Base-by-base conservation (phyloP, 2,888 invertebrate species). In the Tridacna crocea region DNA sequence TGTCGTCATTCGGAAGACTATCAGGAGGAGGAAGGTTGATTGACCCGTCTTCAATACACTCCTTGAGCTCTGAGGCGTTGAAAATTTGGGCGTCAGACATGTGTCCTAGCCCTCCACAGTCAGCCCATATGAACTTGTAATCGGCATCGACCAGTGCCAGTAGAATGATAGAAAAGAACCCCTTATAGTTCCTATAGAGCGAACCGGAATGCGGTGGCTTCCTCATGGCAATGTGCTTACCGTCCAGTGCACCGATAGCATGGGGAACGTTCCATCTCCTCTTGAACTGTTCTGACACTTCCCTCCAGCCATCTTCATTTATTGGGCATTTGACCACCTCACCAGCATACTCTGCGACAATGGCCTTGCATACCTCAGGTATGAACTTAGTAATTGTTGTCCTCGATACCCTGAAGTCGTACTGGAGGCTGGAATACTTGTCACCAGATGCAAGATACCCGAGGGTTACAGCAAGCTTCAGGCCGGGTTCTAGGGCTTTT, bases 61-160 rank as follows among this genome's bases (percentile, higher is more conserved):
- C 51, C 51, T 51, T 51, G 13, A 51, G 51, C 51, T 51, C 51
- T 12, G 51, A 51, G 51, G 51, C 51, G 51, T 51, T 51, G 51
- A 17, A 51, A 51, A 51, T 13, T 51, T 51, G 51, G 51, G 51
- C 51, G 51, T 51, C 51, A 51, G 51, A 51, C 51, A 51, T 17
- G 51, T 51, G 51, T 51, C 51, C 17, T 51, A 51, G 51, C 51
- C 51, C 51, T 51, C 51, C 51, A 51, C 12, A 51, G 51, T 51
- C 51, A 51, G 51, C 51, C 51, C 51, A 51, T 51, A 51, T 51
- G 51, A 51, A 51, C 51, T 51, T 51, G 51, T 51, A 51, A 51
- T 51, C 51, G 51, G 51, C 51, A 51, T 51, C 51, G 51, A 51
- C 51, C 12, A 51, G 51, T 51, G 12, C 51, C 51, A 51, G 51